Evolutionary conservation across 1,140 invertebrate species (phyloP).

Genomic region (Frieseomelitta varia): DNA sequence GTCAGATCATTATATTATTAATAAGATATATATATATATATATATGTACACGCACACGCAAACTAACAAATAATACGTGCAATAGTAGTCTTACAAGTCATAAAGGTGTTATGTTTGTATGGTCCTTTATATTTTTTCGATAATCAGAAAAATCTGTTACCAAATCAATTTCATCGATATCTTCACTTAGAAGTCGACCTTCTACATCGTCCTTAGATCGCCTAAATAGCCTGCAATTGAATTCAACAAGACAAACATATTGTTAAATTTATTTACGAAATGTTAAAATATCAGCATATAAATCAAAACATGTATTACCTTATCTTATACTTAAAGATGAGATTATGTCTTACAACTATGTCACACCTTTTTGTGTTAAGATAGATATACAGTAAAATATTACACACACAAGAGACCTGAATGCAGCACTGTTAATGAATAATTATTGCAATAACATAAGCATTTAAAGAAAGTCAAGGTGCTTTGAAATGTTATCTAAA

Average conservation of each 20-base stretch:
- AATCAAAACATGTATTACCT: constrained; percentile 27
- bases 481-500: neutral
- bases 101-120: constrained; percentile 67
- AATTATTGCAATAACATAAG: neutral
- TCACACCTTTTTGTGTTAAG: neutral
- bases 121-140: constrained; percentile 67
- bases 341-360: neutral
- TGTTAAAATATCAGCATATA: neutral
- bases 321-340: neutral
- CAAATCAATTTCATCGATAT: constrained; percentile 72
- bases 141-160: constrained; percentile 72
- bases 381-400: constrained; percentile 9
- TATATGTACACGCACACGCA: neutral
- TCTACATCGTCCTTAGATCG: constrained; percentile 74
- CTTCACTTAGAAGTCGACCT: constrained; percentile 71
- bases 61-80: neutral
- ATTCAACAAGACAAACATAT: constrained; percentile 15
- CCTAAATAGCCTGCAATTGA: constrained; percentile 74
- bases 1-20: neutral
- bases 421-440: neutral
- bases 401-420: neutral
- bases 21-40: neutral
- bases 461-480: neutral
- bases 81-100: constrained; percentile 40
- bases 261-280: neutral